Evolutionary conservation across 2,888 invertebrate genomes (phyloP).

Genomic region (Lasioglossum figueresi): DNA sequence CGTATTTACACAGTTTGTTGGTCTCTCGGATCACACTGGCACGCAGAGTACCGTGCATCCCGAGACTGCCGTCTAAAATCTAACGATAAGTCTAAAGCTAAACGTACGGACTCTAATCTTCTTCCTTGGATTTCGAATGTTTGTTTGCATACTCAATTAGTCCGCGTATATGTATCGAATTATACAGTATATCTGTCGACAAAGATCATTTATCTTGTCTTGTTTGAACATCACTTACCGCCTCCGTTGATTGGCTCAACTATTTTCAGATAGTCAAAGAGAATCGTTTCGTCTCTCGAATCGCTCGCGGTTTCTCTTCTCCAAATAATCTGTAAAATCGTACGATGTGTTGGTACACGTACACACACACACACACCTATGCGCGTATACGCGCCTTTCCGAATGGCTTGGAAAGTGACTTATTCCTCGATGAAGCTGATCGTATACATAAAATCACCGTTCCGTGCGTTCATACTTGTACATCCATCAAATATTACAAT

Average conservation of each 20-base stretch:
- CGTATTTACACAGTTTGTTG: neutral
- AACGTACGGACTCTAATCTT: neutral
- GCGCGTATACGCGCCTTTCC: neutral
- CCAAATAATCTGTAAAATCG: neutral
- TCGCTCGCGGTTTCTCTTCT: neutral
- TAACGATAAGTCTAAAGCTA: neutral
- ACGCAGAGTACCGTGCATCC: neutral
- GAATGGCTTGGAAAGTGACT: neutral
- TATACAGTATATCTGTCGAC: neutral
- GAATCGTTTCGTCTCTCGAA: neutral
- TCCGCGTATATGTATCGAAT: neutral
- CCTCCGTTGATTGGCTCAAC: neutral
- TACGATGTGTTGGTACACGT: neutral
- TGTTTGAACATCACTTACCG: neutral
- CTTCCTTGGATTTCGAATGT: neutral
- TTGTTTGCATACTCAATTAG: neutral
- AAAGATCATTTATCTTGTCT: neutral
- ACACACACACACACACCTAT: neutral
- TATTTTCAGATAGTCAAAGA: neutral
- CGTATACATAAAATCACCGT: neutral
- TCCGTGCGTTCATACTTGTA: neutral
- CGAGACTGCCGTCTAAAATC: neutral
- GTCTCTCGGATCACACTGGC: neutral
- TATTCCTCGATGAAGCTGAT: neutral
- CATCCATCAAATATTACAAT: conserved; percentile 10